Evolutionary conservation across 2,888 invertebrate species (phyloP).

Genomic region (Chymomyza caudatula): DNA sequence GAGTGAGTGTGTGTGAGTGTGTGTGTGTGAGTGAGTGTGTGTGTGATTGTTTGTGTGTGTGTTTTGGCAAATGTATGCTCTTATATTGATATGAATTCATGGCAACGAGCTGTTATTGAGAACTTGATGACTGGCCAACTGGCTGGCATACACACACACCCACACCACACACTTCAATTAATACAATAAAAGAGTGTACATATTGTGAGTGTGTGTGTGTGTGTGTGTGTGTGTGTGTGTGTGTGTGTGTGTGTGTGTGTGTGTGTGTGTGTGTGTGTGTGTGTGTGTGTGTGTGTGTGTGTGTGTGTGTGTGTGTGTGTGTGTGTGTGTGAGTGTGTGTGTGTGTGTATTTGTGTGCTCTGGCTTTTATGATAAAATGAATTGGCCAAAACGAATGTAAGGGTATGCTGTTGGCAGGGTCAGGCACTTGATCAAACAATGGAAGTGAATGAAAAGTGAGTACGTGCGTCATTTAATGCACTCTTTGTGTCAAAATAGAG

Average conservation of each 20-base stretch:
- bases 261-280: not conserved
- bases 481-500: conserved; percentile 14
- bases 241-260: not conserved
- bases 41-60: not conserved
- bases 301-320: not conserved
- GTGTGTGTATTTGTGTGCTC: not conserved
- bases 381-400: not conserved
- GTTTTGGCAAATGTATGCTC: not conserved
- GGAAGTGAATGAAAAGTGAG: not conserved
- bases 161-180: conserved; percentile 48
- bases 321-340: not conserved
- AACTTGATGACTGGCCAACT: conserved; percentile 1
- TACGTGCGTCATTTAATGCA: conserved; percentile 43
- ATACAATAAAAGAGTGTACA: conserved; percentile 25
- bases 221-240: not conserved
- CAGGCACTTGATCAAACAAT: not conserved
- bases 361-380: conserved; percentile 33
- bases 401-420: not conserved
- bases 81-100: conserved; percentile 12
- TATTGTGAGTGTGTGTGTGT: not conserved
- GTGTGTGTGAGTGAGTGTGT: not conserved
- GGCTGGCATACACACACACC: conserved; percentile 10
- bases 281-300: not conserved
- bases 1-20: not conserved
- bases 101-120: conserved; percentile 20